These are phyloP conservation scores for Cyanistes caeruleus DNA, from an alignment of 2,113 vertebrate genomes.

Conservation along the genomic window DNA sequence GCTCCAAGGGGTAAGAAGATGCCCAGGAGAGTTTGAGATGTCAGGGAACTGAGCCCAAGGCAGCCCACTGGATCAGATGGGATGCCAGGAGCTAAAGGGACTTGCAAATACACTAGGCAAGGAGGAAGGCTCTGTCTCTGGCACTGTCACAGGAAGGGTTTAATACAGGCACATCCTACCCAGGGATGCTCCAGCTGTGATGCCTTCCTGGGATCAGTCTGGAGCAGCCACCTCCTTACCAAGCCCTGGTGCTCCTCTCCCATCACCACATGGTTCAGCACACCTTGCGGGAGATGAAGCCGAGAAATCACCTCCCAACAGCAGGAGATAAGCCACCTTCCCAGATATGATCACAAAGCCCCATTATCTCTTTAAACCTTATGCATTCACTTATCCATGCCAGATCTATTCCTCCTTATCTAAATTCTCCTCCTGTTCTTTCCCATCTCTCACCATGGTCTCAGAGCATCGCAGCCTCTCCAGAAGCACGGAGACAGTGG, in stretches of 20 bases:
- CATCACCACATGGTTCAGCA: not conserved
- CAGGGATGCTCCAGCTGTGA: not conserved
- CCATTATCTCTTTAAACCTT: conserved; percentile 31
- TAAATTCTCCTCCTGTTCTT: not conserved
- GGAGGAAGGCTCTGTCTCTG: not conserved
- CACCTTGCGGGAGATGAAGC: fast-evolving
- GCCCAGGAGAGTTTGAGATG: not conserved
- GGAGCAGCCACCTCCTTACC: not conserved
- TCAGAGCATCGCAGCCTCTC: fast-evolving
- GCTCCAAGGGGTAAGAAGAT: not conserved
- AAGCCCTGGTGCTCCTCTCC: not conserved
- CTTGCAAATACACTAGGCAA: not conserved
- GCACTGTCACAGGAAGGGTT: not conserved
- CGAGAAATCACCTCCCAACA: not conserved
- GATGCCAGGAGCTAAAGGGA: not conserved
- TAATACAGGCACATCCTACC: not conserved
- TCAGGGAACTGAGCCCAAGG: not conserved
- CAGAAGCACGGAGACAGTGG: not conserved
- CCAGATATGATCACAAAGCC: not conserved
- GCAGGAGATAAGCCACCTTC: conserved; percentile 9
- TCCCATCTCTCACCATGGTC: not conserved
- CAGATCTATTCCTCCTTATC: not conserved
- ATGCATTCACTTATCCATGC: not conserved
- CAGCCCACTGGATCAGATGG: not conserved
- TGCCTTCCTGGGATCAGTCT: not conserved